phyloP scores from a whole-genome alignment of 2,113 vertebrate genomes.

The Danionella cerebrum region DNA sequence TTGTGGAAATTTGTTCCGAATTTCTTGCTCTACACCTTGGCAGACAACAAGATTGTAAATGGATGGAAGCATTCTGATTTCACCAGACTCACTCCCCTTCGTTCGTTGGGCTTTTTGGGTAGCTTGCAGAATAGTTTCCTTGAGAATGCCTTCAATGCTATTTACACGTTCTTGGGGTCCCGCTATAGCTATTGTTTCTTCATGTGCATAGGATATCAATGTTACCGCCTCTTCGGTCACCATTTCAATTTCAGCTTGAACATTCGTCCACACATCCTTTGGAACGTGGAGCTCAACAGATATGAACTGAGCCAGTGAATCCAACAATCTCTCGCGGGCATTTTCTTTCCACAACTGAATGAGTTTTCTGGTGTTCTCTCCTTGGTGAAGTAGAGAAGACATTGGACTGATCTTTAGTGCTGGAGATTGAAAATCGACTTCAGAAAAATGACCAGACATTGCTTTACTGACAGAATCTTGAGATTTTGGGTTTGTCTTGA shows the following conservation, averaged over 20 bases:
- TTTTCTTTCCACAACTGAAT: conserved; percentile 64
- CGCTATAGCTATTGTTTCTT: conserved; percentile 53
- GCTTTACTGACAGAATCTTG: conserved; percentile 49
- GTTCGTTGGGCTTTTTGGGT: conserved; percentile 53
- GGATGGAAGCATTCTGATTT: conserved; percentile 45
- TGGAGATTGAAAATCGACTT: conserved; percentile 32
- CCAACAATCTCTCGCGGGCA: conserved; percentile 39
- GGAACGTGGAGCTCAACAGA: conserved; percentile 44
- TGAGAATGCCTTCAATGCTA: conserved; percentile 41
- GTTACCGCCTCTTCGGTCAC: conserved; percentile 45
- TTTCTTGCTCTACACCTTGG: conserved; percentile 44
- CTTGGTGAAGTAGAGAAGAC: conserved; percentile 51
- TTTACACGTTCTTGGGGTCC: conserved; percentile 61
- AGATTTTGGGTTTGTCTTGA: conserved; percentile 48
- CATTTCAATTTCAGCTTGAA: conserved; percentile 41
- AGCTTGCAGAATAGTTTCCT: conserved; percentile 40
- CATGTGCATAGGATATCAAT: conserved; percentile 44
- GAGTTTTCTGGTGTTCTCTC: conserved; percentile 46
- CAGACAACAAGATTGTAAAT: conserved; percentile 58
- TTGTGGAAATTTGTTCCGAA: conserved; percentile 50
- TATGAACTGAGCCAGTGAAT: conserved; percentile 62
- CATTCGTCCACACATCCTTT: conserved; percentile 60
- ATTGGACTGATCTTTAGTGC: conserved; percentile 62
- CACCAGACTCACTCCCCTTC: conserved; percentile 48
- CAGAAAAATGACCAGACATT: conserved; percentile 61